Evolutionary conservation across 2,888 invertebrate genomes (phyloP).

Genomic region (Chaitophorus viminalis): DNA sequence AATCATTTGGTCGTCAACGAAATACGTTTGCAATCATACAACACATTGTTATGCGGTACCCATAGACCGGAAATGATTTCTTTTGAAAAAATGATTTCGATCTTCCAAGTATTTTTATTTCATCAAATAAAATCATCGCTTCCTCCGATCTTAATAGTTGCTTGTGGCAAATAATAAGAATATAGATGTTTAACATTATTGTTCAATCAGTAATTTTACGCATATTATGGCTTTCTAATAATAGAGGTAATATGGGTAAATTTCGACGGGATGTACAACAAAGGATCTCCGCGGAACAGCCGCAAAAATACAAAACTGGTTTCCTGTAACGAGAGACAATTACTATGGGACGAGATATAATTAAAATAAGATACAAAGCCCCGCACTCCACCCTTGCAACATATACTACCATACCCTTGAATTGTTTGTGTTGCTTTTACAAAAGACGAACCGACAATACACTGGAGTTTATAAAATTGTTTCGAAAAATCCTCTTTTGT

Average conservation of each 20-base stretch:
- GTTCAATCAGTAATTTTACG: conserved; percentile 2
- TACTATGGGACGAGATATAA: conserved; percentile 27
- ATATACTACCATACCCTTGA: background rate
- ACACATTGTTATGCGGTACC: too few relatives aligned
- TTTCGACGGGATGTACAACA: background rate
- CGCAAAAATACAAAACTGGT: conserved; percentile 26
- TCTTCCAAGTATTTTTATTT: background rate
- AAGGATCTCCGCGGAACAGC: conserved; percentile 5
- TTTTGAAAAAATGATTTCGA: background rate
- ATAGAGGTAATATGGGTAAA: background rate
- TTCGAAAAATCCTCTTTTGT: background rate
- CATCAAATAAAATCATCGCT: too few relatives aligned
- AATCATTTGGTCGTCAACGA: too few relatives aligned
- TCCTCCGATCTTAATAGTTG: too few relatives aligned
- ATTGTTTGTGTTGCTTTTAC: conserved; percentile 16
- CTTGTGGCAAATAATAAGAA: too few relatives aligned
- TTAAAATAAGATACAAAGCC: conserved; percentile 44
- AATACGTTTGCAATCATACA: too few relatives aligned
- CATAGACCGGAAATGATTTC: background rate
- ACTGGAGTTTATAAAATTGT: conserved; percentile 19
- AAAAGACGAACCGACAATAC: conserved; percentile 32
- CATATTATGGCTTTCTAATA: background rate
- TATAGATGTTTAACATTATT: background rate
- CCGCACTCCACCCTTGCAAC: background rate
- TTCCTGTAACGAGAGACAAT: conserved; percentile 34